Percentiles rank a stretch among this genome's conserved stretches.
These are phyloP conservation scores for Agriopis leucophaearia DNA, from an alignment of 2,888 invertebrate species.

Conservation along the genomic window DNA sequence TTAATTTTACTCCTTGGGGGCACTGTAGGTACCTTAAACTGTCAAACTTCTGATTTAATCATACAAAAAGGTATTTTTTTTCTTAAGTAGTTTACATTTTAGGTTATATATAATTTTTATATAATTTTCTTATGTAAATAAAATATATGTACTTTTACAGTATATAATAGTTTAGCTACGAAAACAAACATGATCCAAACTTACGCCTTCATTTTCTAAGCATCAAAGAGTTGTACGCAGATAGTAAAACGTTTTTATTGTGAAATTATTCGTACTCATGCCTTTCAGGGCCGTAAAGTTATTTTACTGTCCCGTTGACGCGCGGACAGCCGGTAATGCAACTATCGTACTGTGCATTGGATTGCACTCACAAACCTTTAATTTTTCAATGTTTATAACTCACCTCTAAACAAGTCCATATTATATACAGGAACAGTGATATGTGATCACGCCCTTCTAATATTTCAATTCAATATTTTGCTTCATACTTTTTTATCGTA, in stretches of 20 bases:
- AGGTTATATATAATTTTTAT: no score
- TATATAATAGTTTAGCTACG: conserved; percentile 8
- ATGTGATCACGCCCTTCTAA: no score
- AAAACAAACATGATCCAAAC: conserved; percentile 34
- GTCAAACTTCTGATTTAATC: no score
- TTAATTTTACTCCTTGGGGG: no score
- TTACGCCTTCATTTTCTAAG: conserved; percentile 46
- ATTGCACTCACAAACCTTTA: conserved; percentile 66
- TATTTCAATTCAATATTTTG: no score
- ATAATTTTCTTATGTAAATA: no score
- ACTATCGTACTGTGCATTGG: conserved; percentile 51
- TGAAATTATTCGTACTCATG: conserved; percentile 69
- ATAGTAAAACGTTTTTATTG: conserved; percentile 74
- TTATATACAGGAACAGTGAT: no score
- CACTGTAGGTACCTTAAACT: no score
- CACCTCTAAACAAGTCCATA: no score
- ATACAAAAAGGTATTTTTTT: no score
- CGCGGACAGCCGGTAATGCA: conserved; percentile 48
- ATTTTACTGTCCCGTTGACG: conserved; percentile 71
- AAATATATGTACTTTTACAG: neutral
- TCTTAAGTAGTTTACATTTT: no score
- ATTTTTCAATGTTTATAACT: neutral
- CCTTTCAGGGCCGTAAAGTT: conserved; percentile 65
- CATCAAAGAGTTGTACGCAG: conserved; percentile 62
- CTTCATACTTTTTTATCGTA: no score